Evolutionary conservation across 2,113 vertebrate genomes (phyloP).

Genomic region (Echinops telfairi): DNA sequence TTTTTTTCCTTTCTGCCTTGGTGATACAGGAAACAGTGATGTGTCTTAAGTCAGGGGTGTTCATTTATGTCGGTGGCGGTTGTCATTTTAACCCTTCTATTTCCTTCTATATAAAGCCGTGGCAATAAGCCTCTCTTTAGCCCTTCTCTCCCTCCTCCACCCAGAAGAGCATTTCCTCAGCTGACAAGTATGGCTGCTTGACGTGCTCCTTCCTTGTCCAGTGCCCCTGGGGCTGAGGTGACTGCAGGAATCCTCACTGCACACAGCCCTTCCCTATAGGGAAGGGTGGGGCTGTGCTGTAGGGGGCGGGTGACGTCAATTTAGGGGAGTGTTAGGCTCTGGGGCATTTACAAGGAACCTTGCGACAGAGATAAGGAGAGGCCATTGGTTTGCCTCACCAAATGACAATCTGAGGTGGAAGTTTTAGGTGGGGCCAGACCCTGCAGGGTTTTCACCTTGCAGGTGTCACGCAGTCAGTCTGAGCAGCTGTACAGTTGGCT

Average conservation of each 20-base stretch:
- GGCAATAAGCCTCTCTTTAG: background rate
- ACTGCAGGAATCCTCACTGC: background rate
- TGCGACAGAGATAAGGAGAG: background rate
- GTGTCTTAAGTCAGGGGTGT: background rate
- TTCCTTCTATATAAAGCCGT: background rate
- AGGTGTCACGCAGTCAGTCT: background rate
- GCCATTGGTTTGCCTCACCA: background rate
- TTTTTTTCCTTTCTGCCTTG: background rate
- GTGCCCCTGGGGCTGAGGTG: background rate
- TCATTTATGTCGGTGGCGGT: background rate
- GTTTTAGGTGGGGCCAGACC: background rate
- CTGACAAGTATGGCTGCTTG: background rate
- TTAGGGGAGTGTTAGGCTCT: background rate
- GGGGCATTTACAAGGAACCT: background rate
- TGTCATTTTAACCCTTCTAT: background rate
- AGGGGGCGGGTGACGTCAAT: background rate
- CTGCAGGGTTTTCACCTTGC: background rate
- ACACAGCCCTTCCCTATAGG: background rate
- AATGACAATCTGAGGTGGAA: background rate
- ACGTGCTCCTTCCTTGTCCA: background rate
- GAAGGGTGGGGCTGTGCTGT: background rate
- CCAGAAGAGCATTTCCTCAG: background rate
- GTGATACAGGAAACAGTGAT: background rate
- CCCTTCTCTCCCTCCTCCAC: background rate
- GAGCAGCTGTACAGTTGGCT: background rate